These are phyloP conservation scores for Synanthedon myopaeformis DNA, from an alignment of 2,888 invertebrate genomes.

Conservation along the genomic window DNA sequence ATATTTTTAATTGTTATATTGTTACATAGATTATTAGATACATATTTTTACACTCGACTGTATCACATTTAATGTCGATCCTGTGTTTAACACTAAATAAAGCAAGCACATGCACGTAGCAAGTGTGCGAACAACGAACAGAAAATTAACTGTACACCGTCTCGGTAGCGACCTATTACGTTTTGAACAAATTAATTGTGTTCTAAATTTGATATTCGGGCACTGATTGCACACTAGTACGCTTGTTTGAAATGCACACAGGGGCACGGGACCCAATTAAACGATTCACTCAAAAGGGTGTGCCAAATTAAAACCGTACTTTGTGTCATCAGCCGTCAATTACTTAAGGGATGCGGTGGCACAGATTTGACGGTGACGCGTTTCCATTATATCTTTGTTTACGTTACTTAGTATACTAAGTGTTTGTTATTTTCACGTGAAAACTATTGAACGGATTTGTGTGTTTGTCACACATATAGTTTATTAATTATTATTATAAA, in stretches of 20 bases:
- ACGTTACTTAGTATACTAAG: no score
- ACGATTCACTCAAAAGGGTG: constrained; percentile 31
- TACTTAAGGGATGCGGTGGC: constrained; percentile 1
- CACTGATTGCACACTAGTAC: constrained; percentile 16
- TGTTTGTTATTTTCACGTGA: no score
- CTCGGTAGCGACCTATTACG: background rate
- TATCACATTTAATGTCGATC: no score
- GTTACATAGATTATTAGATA: no score
- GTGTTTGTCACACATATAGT: no score
- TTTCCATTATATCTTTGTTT: background rate
- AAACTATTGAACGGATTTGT: no score
- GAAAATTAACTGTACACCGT: background rate
- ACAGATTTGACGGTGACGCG: background rate
- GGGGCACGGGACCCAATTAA: constrained; percentile 34
- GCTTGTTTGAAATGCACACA: constrained; percentile 19
- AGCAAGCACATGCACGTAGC: background rate
- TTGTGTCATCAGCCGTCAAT: constrained; percentile 3
- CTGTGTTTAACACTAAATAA: no score
- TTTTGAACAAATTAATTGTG: constrained; percentile 10
- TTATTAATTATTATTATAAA: no score
- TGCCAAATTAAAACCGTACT: constrained; percentile 18
- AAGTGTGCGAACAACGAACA: background rate
- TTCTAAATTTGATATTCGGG: constrained; percentile 12
- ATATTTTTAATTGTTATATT: no score
- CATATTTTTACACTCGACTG: no score